These are phyloP conservation scores for Pemphigus obesinymphae DNA, from an alignment of 1,140 invertebrate genomes.

Conservation along the genomic window DNA sequence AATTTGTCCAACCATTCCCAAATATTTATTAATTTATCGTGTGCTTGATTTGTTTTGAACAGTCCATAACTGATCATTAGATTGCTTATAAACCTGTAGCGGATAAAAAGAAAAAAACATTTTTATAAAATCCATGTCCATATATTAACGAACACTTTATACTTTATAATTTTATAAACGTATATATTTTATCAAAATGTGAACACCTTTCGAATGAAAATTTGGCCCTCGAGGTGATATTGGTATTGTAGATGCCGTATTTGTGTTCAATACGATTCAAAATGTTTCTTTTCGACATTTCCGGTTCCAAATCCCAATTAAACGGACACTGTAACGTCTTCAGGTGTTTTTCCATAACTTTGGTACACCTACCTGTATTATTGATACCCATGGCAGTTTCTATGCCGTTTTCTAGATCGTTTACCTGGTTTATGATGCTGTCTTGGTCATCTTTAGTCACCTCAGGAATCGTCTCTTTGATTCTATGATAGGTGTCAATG, in stretches of 20 bases:
- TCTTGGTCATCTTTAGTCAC: not conserved
- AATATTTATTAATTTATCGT: not conserved
- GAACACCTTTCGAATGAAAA: constrained; percentile 22
- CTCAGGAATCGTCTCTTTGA: not conserved
- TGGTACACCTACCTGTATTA: not conserved
- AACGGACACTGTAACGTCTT: constrained; percentile 11
- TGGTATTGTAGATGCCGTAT: not conserved
- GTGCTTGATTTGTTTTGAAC: not conserved
- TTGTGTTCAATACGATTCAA: not conserved
- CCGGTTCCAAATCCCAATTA: not conserved
- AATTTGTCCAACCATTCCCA: constrained; percentile 21
- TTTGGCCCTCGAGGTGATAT: not conserved
- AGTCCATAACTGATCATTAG: not conserved
- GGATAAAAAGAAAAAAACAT: too few species aligned
- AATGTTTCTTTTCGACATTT: not conserved
- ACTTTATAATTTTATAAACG: too few species aligned
- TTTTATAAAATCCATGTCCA: too few species aligned
- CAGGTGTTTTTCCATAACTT: not conserved
- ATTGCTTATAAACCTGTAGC: constrained; percentile 1
- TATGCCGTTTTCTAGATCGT: not conserved
- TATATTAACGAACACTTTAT: too few species aligned
- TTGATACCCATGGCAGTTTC: not conserved
- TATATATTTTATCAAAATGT: too few species aligned
- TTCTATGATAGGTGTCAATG: not conserved
- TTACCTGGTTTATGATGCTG: not conserved